A percentile compares a stretch with the other conserved stretches of the same genome.
Evolutionary conservation across 2,888 invertebrate species (phyloP).

Genomic region (Epirrhoe alternata): DNA sequence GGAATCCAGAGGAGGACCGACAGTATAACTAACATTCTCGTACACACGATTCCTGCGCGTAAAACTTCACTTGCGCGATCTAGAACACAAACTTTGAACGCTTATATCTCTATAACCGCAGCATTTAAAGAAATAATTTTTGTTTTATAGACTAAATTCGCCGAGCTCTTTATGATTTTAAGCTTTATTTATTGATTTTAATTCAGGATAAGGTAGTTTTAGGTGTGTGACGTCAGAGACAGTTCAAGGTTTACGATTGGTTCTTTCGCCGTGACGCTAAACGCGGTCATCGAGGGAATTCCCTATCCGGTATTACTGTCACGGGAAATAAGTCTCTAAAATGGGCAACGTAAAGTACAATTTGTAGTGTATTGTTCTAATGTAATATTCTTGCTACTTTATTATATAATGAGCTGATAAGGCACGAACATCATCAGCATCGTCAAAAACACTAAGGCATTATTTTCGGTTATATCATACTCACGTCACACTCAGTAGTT

Average conservation of each 20-base stretch:
- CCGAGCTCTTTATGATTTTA: neutral
- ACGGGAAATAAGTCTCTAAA: slow-evolving; percentile 1
- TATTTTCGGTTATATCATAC: neutral
- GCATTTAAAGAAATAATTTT: neutral
- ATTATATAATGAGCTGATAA: slow-evolving; percentile 6
- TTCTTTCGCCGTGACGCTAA: neutral
- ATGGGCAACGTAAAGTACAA: neutral
- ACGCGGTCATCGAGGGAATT: slow-evolving; percentile 7
- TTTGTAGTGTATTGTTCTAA: neutral
- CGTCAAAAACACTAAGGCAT: neutral
- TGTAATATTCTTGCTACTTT: slow-evolving; percentile 5
- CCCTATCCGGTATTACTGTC: slow-evolving; percentile 3
- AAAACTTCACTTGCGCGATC: slow-evolving; percentile 39
- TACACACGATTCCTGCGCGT: neutral
- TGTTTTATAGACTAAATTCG: neutral
- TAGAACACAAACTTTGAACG: slow-evolving; percentile 17
- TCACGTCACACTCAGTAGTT: no score
- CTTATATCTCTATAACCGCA: slow-evolving; percentile 4
- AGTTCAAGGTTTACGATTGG: slow-evolving; percentile 7
- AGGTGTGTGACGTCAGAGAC: slow-evolving; percentile 7
- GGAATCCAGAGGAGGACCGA: slow-evolving; percentile 41
- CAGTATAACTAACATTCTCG: neutral
- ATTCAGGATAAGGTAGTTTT: slow-evolving; percentile 20
- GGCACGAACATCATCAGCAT: neutral
- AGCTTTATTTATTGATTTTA: neutral